Percentiles rank a stretch among this genome's conserved stretches.
Conservation (phyloP, 2,113 vertebrate species). For the Sturnira hondurensis region DNA sequence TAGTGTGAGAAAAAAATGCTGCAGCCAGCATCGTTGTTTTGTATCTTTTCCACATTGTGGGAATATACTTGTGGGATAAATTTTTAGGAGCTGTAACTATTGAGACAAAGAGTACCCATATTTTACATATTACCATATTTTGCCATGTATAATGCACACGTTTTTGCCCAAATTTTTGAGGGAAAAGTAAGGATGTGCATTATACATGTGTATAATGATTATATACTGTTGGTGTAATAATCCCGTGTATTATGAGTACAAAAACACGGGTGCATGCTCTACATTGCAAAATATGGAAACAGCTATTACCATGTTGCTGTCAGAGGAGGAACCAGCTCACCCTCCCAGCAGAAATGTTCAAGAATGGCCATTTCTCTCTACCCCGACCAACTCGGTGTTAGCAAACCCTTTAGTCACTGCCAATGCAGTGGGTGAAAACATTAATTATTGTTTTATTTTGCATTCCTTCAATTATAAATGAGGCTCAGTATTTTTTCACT, state of each 20-base stretch:
- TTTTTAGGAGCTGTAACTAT: not conserved
- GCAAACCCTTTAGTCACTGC: not conserved
- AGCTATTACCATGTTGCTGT: not conserved
- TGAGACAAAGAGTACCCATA: not conserved
- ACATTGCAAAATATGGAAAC: not conserved
- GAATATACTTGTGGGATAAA: not conserved
- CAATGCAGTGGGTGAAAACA: not conserved
- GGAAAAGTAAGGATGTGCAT: too few species aligned
- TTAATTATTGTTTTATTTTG: not conserved
- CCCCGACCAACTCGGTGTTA: not conserved
- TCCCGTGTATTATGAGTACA: too few species aligned
- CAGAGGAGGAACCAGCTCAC: not conserved
- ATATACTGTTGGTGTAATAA: too few species aligned
- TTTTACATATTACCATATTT: not conserved
- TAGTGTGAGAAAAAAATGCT: not conserved
- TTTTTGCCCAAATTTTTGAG: too few species aligned
- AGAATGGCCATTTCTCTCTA: not conserved
- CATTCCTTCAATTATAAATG: slow-evolving; percentile 19
- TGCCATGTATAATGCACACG: too few species aligned
- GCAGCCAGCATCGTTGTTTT: not conserved
- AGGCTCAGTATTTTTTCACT: not conserved
- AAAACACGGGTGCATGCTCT: too few species aligned
- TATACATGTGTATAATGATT: too few species aligned
- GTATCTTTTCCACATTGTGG: not conserved
- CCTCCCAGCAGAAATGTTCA: not conserved